Conservation (phyloP, 2,113 vertebrate species). For the Nansenia antarctica region DNA sequence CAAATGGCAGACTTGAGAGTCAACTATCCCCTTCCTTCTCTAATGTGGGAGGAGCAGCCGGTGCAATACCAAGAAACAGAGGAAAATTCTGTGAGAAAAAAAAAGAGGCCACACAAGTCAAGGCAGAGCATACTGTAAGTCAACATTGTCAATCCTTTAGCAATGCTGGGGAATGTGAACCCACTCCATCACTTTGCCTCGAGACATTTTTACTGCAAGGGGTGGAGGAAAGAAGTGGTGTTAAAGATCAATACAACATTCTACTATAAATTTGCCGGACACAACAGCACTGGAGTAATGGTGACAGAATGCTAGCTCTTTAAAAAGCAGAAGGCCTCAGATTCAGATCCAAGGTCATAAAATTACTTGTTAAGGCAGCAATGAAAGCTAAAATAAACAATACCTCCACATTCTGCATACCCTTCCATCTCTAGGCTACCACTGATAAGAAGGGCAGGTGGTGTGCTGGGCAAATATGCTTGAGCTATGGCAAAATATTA, state of each 20-base stretch:
- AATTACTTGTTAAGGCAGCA: slow-evolving; percentile 43
- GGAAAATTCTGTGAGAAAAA: background rate
- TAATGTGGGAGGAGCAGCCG: background rate
- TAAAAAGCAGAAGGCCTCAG: slow-evolving; percentile 20
- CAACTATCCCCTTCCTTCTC: slow-evolving; percentile 12
- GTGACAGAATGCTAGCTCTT: slow-evolving; percentile 10
- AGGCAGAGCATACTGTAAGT: slow-evolving; percentile 3
- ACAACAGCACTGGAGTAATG: slow-evolving; percentile 21
- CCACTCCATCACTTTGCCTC: background rate
- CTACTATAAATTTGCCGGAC: slow-evolving; percentile 8
- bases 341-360: slow-evolving; percentile 46
- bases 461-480: slow-evolving; percentile 46
- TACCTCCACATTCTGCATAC: slow-evolving; percentile 20
- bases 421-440: slow-evolving; percentile 7
- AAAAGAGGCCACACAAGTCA: slow-evolving; percentile 16
- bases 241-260: slow-evolving; percentile 12
- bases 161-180: slow-evolving; percentile 7
- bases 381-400: slow-evolving; percentile 54
- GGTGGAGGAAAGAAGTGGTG: background rate
- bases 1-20: slow-evolving; percentile 45
- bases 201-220: background rate
- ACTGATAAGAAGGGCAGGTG: slow-evolving; percentile 39
- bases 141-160: background rate
- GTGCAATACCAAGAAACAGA: background rate
- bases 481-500: slow-evolving; percentile 32